These are phyloP conservation scores for Halcyon chelicuti DNA, from an alignment of 2,797 vertebrate genomes.

Conservation along the genomic window DNA sequence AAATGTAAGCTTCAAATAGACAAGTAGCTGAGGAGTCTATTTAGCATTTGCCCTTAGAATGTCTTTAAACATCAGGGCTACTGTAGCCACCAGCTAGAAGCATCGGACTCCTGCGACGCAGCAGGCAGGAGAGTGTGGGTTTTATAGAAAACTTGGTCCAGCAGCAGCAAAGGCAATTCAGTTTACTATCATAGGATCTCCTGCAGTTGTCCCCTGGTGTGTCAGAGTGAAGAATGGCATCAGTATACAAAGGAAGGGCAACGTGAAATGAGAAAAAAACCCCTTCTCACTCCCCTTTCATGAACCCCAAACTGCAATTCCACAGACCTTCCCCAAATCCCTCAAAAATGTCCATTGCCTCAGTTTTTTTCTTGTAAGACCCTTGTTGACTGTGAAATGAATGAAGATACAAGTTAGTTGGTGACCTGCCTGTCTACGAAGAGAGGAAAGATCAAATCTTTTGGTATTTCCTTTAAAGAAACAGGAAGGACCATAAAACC, in stretches of 20 bases:
- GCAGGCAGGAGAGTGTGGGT: not conserved
- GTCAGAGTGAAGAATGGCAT: not conserved
- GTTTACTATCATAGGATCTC: constrained; percentile 8
- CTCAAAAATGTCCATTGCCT: constrained; percentile 36
- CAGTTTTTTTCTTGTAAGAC: constrained; percentile 52
- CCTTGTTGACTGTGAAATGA: constrained; percentile 70
- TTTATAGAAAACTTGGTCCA: constrained; percentile 71
- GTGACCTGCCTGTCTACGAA: constrained; percentile 3
- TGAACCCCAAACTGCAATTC: constrained; percentile 24
- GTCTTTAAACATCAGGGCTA: constrained; percentile 47
- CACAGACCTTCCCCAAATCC: constrained; percentile 64
- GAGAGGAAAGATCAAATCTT: constrained; percentile 56
- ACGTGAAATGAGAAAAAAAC: not conserved
- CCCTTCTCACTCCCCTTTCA: not conserved
- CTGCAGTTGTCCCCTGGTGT: constrained; percentile 29
- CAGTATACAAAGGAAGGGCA: constrained; percentile 20
- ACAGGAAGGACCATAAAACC: constrained; percentile 38
- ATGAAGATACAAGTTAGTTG: constrained; percentile 66
- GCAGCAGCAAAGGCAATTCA: constrained; percentile 73
- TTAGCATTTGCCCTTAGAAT: constrained; percentile 69
- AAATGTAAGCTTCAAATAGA: constrained; percentile 63
- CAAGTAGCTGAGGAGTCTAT: constrained; percentile 41
- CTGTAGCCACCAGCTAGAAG: constrained; percentile 57
- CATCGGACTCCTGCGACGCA: not conserved
- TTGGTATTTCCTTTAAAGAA: constrained; percentile 38